Evolutionary conservation across 2,888 invertebrate genomes (phyloP).

Genomic region (Spatulosminthurus flaviceps): DNA sequence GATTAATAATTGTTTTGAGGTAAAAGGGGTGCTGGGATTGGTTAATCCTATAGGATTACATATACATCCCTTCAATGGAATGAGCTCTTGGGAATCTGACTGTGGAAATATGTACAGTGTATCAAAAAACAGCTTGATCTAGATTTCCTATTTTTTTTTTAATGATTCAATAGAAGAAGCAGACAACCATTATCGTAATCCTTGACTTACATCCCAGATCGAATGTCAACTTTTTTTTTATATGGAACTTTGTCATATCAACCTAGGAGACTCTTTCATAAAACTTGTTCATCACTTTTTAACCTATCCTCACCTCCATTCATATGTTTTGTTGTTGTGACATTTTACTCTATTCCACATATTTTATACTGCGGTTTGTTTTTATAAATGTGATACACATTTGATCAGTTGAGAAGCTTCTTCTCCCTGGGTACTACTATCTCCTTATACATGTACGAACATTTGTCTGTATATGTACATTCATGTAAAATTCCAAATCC

Average conservation of each 20-base stretch:
- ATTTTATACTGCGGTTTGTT: not conserved
- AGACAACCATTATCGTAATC: constrained; percentile 25
- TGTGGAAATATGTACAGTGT: constrained; percentile 12
- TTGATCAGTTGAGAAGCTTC: no score
- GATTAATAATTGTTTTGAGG: constrained; percentile 9
- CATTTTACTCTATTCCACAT: not conserved
- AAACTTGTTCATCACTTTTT: constrained; percentile 14
- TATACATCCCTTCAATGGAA: not conserved
- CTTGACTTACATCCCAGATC: constrained; percentile 9
- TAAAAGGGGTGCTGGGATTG: not conserved
- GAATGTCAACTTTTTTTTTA: not conserved
- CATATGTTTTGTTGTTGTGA: not conserved
- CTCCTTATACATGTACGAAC: no score
- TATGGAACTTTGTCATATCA: not conserved
- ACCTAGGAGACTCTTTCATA: not conserved
- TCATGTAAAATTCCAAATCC: no score
- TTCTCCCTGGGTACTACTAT: not conserved
- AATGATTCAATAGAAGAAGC: not conserved
- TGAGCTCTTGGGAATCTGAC: not conserved
- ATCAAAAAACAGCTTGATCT: constrained; percentile 33
- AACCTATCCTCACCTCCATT: not conserved
- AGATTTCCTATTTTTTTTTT: constrained; percentile 35
- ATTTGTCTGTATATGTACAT: constrained; percentile 8
- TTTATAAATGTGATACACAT: not conserved
- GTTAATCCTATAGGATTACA: not conserved